A percentile compares a stretch with the other conserved stretches of the same genome.
These are phyloP conservation scores for cat (Felis catus) DNA, from an alignment of 2,113 vertebrate species.

Conservation along the genomic window F.catus_Fca126_mat1.0 CM031420.1:157191501-157192000, in stretches of 20 bases:
- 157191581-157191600: not conserved
- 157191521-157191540: not conserved
- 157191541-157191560: not conserved
- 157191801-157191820: not conserved
- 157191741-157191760: not conserved
- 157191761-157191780: not conserved
- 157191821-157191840: fast-evolving
- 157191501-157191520: not conserved
- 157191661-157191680: fast-evolving
- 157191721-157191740: not conserved
- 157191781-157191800: not conserved
- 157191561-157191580: not conserved
- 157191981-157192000: not conserved
- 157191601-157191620: not conserved
- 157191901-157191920: not conserved
- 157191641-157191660: not conserved
- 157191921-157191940: not conserved
- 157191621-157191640: not conserved
- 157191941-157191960: not conserved
- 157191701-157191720: not conserved
- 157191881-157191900: fast-evolving
- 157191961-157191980: not conserved
- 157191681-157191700: not conserved
- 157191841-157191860: not conserved
- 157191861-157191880: not conserved